Base-by-base conservation (phyloP, 2,113 vertebrate genomes). In the Limnothrissa miodon region DNA sequence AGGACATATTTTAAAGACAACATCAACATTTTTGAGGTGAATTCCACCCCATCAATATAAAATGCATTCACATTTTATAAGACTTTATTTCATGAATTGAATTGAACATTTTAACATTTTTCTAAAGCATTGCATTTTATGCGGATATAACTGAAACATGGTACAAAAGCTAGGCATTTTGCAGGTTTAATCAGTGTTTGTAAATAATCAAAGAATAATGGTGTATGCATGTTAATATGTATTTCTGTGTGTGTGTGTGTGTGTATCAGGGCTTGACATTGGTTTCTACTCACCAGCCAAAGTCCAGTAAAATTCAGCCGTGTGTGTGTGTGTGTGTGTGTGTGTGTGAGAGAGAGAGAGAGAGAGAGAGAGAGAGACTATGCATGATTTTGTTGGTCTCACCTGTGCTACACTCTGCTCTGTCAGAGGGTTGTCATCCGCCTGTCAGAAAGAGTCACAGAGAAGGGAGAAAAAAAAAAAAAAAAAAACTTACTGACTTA, bases 401-500 rank as follows among this genome's bases (percentile, higher is more conserved):
- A 74, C 66, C 66, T 44, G 53, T 29, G 81, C 53, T 56, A 44
- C 39, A 42, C 53, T 15, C 36, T 62, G 80, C 33, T 66, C 66
- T 36, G 66, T 15, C 29, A 74, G 66, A 74, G 66, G 66, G 66
- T 74, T 74, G 66, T 74, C 66, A 36, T 74, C 66, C 66, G 66
- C 66, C 66, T 74, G 66, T 36, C 25, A 33, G 25, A 66, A 29
- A 59, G 56, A 17, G 48, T n/a, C 5, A 6, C 66, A 3, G 0
- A 80, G 45, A 82, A 11, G 80, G 70, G n/a, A n/a, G n/a, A 83
- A 53, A 80, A 39, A 44, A 10, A 81, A 8, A 45, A 79, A 78
- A 78, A 17, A 25, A 21, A 1, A 79, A 19, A n/a, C 7, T 10
- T 25, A 74, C 29, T 74, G 66, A n/a, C n/a, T n/a, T 10, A 39